phyloP scores from a whole-genome alignment of 2,113 vertebrate genomes.

The Rattus norvegicus region GRCr8 NC_086019.1:177873001-177873500 shows the following conservation, averaged over 20 bases:
- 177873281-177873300: background rate
- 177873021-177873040: background rate
- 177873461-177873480: background rate
- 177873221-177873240: background rate
- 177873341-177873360: background rate
- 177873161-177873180: background rate
- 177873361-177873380: background rate
- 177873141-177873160: slow-evolving; percentile 6
- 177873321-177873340: background rate
- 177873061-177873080: slow-evolving; percentile 3
- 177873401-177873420: background rate
- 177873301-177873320: slow-evolving; percentile 2
- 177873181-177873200: background rate
- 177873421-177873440: background rate
- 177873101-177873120: background rate
- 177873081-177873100: background rate
- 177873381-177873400: slow-evolving; percentile 39
- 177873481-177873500: slow-evolving; percentile 6
- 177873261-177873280: background rate
- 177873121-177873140: slow-evolving; percentile 17
- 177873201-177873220: background rate
- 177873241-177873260: background rate
- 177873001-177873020: background rate
- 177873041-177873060: background rate
- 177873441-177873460: background rate